Evolutionary conservation across 2,797 vertebrate genomes (phyloP), one percentile per base, ranked within the genome.

Genomic region (Darevskia mixta): DNA sequence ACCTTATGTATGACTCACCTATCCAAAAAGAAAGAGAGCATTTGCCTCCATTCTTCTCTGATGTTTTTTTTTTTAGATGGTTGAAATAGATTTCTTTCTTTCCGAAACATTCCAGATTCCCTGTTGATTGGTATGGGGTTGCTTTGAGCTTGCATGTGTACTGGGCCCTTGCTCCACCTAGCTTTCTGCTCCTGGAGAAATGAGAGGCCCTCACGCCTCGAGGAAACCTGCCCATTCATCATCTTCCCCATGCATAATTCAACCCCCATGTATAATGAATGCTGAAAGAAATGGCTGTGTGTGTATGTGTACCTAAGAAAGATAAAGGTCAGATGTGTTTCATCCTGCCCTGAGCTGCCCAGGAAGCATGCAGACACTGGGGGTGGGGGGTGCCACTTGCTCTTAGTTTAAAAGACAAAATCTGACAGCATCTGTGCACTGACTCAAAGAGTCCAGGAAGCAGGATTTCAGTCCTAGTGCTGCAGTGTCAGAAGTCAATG

Each of bases 401-500:
- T 89, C 0, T 1, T 32, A 45, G 20, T 67, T 41, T 38, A 23
- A 18, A 72, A 72, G 13, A 55, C 78, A n/a, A 3, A 6, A 49
- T 35, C 9, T 27, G 3, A 32, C 64, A 78, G 55, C 82, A 29
- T 41, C 73, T 32, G 13, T 27, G 18, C 17, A 9, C 11, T 6
- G 45, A 35, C 61, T n/a, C 78, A 0, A 77, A 83, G 83, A 66
- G 76, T 2, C 3, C 67, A 8, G 2, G 78, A 88, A 91, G 67
- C 0, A 7, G 87, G 69, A 87, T 94, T 92, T 88, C 83, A 88
- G 69, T 85, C 84, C 82, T 0, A 1, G 15, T 92, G 81, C 94
- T 93, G 95, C 95, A 93, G 58, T 89, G 85, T 79, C 79, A 67
- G 81, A 87, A 79, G 81, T 82, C 75, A 89, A 92, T 64, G 64